Evolutionary conservation across 2,797 vertebrate genomes (phyloP).

Genomic region (Alosa sapidissima): DNA sequence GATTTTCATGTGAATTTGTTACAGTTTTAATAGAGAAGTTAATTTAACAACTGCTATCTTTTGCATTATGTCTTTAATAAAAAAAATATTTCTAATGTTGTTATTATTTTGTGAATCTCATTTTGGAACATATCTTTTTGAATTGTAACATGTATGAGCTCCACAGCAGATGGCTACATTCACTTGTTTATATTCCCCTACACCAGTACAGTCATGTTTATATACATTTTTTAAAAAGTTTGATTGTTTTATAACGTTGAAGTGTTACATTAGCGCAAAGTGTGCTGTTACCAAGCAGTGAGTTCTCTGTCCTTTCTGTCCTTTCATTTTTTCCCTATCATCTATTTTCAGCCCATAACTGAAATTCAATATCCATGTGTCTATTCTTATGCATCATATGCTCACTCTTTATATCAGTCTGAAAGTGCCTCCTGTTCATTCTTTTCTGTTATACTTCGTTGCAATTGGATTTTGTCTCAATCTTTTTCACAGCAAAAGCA

Average conservation of each 20-base stretch:
- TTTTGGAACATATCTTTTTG: background rate
- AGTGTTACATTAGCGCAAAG: no score
- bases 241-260: background rate
- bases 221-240: background rate
- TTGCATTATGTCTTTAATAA: constrained; percentile 14
- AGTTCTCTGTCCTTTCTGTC: background rate
- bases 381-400: constrained; percentile 10
- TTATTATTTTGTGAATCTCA: background rate
- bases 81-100: background rate
- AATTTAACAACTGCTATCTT: background rate
- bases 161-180: background rate
- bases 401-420: background rate
- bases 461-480: background rate
- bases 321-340: constrained; percentile 2
- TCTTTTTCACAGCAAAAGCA: background rate
- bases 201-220: background rate
- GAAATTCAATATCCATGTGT: constrained; percentile 16
- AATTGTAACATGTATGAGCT: background rate
- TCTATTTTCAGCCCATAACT: background rate
- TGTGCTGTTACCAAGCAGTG: no score
- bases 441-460: background rate
- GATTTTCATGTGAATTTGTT: background rate
- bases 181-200: background rate
- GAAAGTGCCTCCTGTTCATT: background rate
- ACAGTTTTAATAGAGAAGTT: background rate